Conservation (phyloP, 2,113 vertebrate species). For the Chiloscyllium plagiosum region DNA sequence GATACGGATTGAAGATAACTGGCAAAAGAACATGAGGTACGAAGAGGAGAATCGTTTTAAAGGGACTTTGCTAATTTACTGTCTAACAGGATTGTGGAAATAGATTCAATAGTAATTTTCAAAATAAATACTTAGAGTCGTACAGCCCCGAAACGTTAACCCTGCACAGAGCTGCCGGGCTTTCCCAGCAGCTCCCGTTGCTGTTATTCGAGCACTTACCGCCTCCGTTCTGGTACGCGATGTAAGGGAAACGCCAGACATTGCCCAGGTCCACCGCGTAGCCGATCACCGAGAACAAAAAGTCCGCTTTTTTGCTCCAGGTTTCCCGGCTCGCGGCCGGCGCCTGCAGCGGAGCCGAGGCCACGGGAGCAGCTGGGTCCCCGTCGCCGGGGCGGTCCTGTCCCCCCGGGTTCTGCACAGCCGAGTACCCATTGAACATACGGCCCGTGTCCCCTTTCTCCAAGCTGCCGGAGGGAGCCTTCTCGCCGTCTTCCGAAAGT, state of each 20-base stretch:
- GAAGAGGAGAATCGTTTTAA: background rate
- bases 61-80: background rate
- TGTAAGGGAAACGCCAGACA: conserved; percentile 95
- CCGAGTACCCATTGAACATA: conserved; percentile 78
- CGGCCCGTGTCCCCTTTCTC: conserved; percentile 59
- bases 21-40: background rate
- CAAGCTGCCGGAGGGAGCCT: conserved; percentile 45
- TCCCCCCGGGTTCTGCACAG: conserved; percentile 61
- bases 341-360: conserved; percentile 58
- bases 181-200: too few relatives aligned
- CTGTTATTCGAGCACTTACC: conserved; percentile 62
- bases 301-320: conserved; percentile 97
- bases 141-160: too few relatives aligned
- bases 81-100: background rate
- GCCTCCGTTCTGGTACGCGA: conserved; percentile 97
- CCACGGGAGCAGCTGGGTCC: conserved; percentile 42
- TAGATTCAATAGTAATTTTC: background rate
- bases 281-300: conserved; percentile 91
- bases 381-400: conserved; percentile 47
- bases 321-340: conserved; percentile 64
- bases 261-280: conserved; percentile 96
- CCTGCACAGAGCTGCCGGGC: too few relatives aligned
- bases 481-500: conserved; percentile 46
- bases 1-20: background rate
- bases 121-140: background rate